These are phyloP conservation scores for Drosophila paranaensis DNA, from an alignment of 2,888 invertebrate genomes.

Conservation along the genomic window DNA sequence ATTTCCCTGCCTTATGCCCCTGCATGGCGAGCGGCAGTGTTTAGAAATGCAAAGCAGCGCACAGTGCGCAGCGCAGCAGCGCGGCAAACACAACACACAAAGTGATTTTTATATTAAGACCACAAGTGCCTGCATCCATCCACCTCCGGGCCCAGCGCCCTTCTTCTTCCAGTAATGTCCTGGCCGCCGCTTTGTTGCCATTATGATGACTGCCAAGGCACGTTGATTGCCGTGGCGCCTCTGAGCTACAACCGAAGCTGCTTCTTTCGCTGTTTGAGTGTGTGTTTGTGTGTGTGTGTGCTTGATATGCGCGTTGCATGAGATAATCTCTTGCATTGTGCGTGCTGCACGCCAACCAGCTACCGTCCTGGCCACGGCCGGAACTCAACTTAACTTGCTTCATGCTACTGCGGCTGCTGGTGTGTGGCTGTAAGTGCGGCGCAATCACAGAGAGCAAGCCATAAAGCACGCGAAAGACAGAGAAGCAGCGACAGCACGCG, in stretches of 20 bases:
- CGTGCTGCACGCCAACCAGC: slow-evolving; percentile 73
- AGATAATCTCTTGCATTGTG: slow-evolving; percentile 76
- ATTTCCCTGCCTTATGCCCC: slow-evolving; percentile 20
- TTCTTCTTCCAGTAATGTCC: slow-evolving; percentile 24
- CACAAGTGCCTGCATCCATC: slow-evolving; percentile 63
- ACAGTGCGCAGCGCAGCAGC: slow-evolving; percentile 47
- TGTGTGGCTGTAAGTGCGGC: slow-evolving; percentile 15
- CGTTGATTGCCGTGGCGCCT: slow-evolving; percentile 72
- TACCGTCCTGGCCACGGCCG: slow-evolving; percentile 34
- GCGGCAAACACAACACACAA: slow-evolving; percentile 76
- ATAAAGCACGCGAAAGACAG: not conserved
- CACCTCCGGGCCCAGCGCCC: slow-evolving; percentile 8
- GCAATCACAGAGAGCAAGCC: slow-evolving; percentile 13
- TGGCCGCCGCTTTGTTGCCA: slow-evolving; percentile 70
- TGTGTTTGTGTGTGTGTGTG: slow-evolving; percentile 20
- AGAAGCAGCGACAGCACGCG: slow-evolving; percentile 38
- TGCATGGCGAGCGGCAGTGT: slow-evolving; percentile 42
- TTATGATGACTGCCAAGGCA: slow-evolving; percentile 75
- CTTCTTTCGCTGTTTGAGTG: not conserved
- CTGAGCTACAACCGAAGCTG: slow-evolving; percentile 26
- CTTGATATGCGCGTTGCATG: slow-evolving; percentile 71
- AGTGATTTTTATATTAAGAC: slow-evolving; percentile 81
- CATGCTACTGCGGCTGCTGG: slow-evolving; percentile 15
- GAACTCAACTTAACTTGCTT: slow-evolving; percentile 46
- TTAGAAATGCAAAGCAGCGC: slow-evolving; percentile 79